These are phyloP conservation scores for Pyxicephalus adspersus DNA, from an alignment of 2,113 vertebrate genomes.

Conservation along the genomic window DNA sequence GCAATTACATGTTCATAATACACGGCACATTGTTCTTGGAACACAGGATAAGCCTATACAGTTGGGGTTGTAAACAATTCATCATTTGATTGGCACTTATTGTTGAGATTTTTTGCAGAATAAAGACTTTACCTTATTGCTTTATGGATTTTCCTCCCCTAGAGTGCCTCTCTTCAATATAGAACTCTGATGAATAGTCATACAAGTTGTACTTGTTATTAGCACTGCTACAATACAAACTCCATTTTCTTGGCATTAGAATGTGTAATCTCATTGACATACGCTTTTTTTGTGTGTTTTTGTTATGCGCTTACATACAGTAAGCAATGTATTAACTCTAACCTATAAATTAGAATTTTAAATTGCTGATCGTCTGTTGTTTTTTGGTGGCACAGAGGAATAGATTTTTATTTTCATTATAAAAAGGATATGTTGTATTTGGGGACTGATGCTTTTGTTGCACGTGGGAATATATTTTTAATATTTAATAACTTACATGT, in stretches of 20 bases:
- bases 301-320: not conserved
- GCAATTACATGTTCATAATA: conserved; percentile 10
- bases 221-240: not conserved
- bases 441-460: no score
- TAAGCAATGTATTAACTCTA: not conserved
- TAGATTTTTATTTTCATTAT: no score
- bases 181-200: conserved; percentile 33
- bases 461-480: no score
- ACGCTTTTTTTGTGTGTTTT: not conserved
- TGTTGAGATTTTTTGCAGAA: conserved; percentile 43
- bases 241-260: not conserved
- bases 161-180: conserved; percentile 36
- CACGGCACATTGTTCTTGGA: not conserved
- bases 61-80: conserved; percentile 14
- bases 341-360: not conserved
- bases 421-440: no score
- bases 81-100: conserved; percentile 50
- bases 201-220: conserved; percentile 21
- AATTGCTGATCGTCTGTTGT: not conserved
- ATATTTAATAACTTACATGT: no score
- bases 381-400: not conserved
- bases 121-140: conserved; percentile 44
- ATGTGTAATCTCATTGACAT: not conserved
- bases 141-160: conserved; percentile 39
- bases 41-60: not conserved